phyloP scores from a whole-genome alignment of 2,113 vertebrate genomes.

The Corydoras maculifer region DNA sequence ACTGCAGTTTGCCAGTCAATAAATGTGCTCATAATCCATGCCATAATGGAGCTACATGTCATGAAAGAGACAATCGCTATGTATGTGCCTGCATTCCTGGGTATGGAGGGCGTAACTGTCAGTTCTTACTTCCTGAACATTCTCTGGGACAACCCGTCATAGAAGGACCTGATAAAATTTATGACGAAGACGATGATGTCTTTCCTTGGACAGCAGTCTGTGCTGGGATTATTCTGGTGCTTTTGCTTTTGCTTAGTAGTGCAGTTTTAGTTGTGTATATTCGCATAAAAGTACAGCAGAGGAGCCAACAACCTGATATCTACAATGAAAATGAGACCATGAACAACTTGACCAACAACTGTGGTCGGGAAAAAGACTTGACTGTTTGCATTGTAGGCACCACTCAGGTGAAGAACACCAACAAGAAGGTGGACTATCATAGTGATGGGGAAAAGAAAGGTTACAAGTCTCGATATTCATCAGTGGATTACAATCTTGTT shows the following conservation, averaged over 20 bases:
- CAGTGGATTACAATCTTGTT: slow-evolving; percentile 93
- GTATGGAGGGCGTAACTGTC: slow-evolving; percentile 91
- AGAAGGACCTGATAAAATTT: slow-evolving; percentile 71
- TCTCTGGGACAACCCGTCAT: slow-evolving; percentile 64
- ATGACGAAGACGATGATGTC: slow-evolving; percentile 53
- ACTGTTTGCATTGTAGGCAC: slow-evolving; percentile 76
- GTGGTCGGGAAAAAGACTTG: slow-evolving; percentile 86
- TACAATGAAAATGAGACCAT: slow-evolving; percentile 88
- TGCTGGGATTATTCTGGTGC: slow-evolving; percentile 82
- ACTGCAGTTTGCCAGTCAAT: slow-evolving; percentile 83
- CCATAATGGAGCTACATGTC: slow-evolving; percentile 95
- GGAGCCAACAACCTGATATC: slow-evolving; percentile 68
- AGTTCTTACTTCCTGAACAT: slow-evolving; percentile 83
- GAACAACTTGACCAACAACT: slow-evolving; percentile 93
- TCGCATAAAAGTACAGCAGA: slow-evolving; percentile 80
- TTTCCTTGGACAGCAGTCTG: slow-evolving; percentile 92
- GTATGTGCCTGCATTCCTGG: slow-evolving; percentile 84
- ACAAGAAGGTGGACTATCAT: slow-evolving; percentile 92
- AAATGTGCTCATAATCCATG: slow-evolving; percentile 87
- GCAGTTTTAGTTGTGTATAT: slow-evolving; percentile 79
- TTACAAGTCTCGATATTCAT: slow-evolving; percentile 80
- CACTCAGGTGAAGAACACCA: slow-evolving; percentile 92
- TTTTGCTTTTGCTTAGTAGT: slow-evolving; percentile 83
- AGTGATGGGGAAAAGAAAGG: slow-evolving; percentile 81
- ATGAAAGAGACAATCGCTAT: slow-evolving; percentile 81